Evolutionary conservation across 1,140 invertebrate species (phyloP), one percentile per base, ranked within the genome.

Genomic region (Orussus abietinus): DNA sequence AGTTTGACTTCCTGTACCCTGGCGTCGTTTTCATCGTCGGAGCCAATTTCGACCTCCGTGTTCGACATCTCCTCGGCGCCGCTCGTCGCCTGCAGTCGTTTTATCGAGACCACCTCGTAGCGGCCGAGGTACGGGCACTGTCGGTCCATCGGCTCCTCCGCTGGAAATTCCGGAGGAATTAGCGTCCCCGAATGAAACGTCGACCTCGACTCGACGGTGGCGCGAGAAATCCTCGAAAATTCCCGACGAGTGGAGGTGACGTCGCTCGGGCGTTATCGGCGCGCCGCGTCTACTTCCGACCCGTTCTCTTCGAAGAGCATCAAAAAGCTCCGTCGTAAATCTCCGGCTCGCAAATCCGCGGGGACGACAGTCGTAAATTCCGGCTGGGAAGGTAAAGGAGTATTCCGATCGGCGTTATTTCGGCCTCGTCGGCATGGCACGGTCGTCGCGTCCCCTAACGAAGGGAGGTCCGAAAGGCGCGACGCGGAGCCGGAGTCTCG

Each of bases 51-150:
- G 31, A 21, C 46, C 18, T 38, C 51, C 33, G 20, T 26, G 30
- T 20, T 28, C 30, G 54, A 35, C 22, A 48, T 35, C 18, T 53
- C 49, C 2, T 51, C 46, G 5, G 20, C 14, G 15, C 37, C 39
- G 14, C 57, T 57, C 10, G 21, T 31, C 0, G 29, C 44, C 11
- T 57, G 52, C 4, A 58, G 49, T 5, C 55, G 59, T 45, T 59
- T 53, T 14, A 66, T 52, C 15, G 63, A 69, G 14, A 66, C 57
- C 5, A 72, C 60, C 13, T 66, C 57, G 42, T 70, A 72, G 13
- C 64, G 66, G 3, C 69, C 69, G 3, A 69, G 46, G 34, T 57
- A 60, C 0, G 69, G 69, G 28, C 69, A 70, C 25, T 69, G 62
- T 11, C 57, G 49, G 5, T 64, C 64, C 45, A 54, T 57, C 5